Evolutionary conservation across 2,888 invertebrate species (phyloP).

Genomic region (Polia nebulosa): DNA sequence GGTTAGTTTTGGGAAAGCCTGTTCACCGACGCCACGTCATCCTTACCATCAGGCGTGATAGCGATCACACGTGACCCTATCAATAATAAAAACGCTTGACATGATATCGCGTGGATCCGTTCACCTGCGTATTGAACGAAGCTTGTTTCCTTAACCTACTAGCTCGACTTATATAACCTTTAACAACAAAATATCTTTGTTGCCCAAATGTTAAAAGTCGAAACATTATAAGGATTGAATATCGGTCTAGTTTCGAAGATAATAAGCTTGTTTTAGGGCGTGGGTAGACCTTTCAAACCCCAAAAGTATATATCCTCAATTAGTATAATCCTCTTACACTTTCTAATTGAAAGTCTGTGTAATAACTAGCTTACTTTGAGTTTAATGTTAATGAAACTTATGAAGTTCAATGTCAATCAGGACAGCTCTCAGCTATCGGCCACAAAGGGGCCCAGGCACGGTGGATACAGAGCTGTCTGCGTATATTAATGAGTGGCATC

Average conservation of each 20-base stretch:
- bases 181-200: slow-evolving; percentile 6
- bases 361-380: not conserved
- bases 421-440: not conserved
- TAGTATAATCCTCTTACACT: not conserved
- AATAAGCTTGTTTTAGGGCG: not conserved
- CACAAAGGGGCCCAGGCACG: not conserved
- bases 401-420: not conserved
- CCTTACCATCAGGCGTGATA: not conserved
- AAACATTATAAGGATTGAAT: slow-evolving; percentile 2
- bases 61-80: not conserved
- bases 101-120: not conserved
- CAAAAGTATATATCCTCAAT: slow-evolving; percentile 10
- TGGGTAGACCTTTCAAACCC: not conserved
- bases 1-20: no score
- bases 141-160: not conserved
- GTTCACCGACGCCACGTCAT: not conserved
- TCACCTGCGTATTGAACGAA: not conserved
- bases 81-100: not conserved
- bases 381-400: not conserved
- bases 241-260: not conserved
- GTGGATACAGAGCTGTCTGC: not conserved
- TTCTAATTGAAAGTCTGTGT: not conserved
- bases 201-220: not conserved
- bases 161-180: not conserved
- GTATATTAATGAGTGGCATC: slow-evolving; percentile 39